Evolutionary conservation across 2,113 vertebrate genomes (phyloP).

Genomic region (Ctenodactylus gundi): DNA sequence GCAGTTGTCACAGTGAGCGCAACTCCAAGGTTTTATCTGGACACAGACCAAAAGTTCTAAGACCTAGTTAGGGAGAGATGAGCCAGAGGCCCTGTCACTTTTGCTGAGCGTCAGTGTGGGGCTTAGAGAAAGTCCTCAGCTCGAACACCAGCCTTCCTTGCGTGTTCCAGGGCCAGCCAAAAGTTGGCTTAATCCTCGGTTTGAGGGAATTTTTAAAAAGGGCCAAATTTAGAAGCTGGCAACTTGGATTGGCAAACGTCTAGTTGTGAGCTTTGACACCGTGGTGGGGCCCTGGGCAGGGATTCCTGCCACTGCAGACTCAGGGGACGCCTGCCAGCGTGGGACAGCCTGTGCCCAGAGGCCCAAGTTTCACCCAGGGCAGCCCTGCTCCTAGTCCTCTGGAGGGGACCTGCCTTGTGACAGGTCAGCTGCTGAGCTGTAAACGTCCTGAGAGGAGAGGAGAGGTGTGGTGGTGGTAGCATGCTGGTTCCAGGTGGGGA

Average conservation of each 20-base stretch:
- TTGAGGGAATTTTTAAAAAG: constrained; percentile 29
- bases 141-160: not conserved
- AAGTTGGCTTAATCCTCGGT: constrained; percentile 31
- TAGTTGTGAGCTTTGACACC: not conserved
- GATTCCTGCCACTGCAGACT: not conserved
- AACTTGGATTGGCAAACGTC: not conserved
- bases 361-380: not conserved
- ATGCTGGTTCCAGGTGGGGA: not conserved
- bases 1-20: not conserved
- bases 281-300: not conserved
- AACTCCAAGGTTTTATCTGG: constrained; percentile 29
- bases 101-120: not conserved
- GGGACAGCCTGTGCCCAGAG: not conserved
- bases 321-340: not conserved
- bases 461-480: not conserved
- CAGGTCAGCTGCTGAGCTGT: not conserved
- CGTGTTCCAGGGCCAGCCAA: not conserved
- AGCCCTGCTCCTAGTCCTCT: not conserved
- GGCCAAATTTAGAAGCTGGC: not conserved
- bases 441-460: not conserved
- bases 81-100: not conserved
- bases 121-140: not conserved
- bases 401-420: not conserved
- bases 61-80: not conserved
- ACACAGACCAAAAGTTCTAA: not conserved